These are phyloP conservation scores for Enteromius fasciolatus DNA, from an alignment of 2,797 vertebrate species.

Conservation along the genomic window DNA sequence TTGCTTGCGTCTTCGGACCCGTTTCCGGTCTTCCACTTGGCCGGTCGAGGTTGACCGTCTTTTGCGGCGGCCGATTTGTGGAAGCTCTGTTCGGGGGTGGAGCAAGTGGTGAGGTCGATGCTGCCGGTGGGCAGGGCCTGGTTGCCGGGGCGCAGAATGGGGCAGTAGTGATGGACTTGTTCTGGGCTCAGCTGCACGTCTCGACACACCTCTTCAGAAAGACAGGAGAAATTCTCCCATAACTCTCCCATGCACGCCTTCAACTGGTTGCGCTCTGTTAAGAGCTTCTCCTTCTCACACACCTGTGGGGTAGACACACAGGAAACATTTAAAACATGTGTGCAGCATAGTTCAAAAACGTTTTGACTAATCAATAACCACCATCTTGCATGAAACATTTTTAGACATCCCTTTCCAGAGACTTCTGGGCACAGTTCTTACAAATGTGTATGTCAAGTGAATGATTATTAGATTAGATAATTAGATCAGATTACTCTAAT, in stretches of 20 bases:
- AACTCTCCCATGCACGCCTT: constrained; percentile 98
- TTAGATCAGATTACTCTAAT: not conserved
- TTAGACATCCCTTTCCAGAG: not conserved
- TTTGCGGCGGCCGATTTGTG: constrained; percentile 78
- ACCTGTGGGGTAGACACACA: constrained; percentile 79
- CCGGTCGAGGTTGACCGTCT: constrained; percentile 77
- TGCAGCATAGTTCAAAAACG: not conserved
- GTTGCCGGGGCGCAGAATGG: constrained; percentile 84
- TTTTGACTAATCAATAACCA: not conserved
- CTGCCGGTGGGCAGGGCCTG: constrained; percentile 78
- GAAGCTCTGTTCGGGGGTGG: constrained; percentile 84
- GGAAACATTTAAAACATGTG: constrained; percentile 8
- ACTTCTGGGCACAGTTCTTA: not conserved
- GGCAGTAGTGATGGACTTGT: constrained; percentile 97
- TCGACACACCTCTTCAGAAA: constrained; percentile 96
- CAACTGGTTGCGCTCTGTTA: constrained; percentile 96
- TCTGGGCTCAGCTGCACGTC: constrained; percentile 95
- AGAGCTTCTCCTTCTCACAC: constrained; percentile 95
- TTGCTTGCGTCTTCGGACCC: constrained; percentile 34
- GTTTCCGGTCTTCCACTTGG: constrained; percentile 74
- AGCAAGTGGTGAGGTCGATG: constrained; percentile 83
- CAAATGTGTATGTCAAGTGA: not conserved
- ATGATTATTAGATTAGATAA: not conserved
- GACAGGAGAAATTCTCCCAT: constrained; percentile 97
- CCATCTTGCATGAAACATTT: not conserved